A percentile compares a stretch with the other conserved stretches of the same genome.
Conservation (phyloP, 2,797 vertebrate species). For the Zenarchopterus dispar region DNA sequence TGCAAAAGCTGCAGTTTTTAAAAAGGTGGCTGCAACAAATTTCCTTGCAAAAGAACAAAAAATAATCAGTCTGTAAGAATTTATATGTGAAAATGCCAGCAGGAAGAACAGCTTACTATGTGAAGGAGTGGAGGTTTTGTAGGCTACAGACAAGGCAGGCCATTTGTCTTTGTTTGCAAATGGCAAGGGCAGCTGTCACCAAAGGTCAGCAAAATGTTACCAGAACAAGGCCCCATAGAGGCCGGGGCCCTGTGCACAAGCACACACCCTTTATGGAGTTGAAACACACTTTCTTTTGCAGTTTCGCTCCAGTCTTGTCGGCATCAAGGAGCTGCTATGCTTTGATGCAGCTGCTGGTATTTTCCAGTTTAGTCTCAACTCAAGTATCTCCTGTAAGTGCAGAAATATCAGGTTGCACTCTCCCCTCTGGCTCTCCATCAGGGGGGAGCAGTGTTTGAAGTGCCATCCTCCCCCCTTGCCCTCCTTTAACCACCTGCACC, state of each 20-base stretch:
- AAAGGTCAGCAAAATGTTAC: conserved; percentile 80
- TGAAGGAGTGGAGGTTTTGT: conserved; percentile 26
- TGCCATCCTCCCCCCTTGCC: conserved; percentile 41
- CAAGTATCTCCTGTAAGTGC: conserved; percentile 4
- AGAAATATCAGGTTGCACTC: conserved; percentile 50
- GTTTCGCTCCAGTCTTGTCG: conserved; percentile 24
- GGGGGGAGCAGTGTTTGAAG: conserved; percentile 62
- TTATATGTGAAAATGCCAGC: conserved; percentile 57
- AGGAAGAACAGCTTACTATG: conserved; percentile 47
- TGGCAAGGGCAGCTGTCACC: conserved; percentile 70
- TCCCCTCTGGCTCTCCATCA: conserved; percentile 32
- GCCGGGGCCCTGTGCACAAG: conserved; percentile 27
- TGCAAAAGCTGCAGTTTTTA: background rate
- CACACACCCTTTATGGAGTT: conserved; percentile 44
- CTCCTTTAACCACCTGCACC: conserved; percentile 43
- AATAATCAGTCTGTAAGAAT: conserved; percentile 10
- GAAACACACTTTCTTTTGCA: conserved; percentile 22
- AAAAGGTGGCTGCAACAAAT: background rate
- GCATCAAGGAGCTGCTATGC: conserved; percentile 5
- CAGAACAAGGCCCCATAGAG: conserved; percentile 69
- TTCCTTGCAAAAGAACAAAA: conserved; percentile 5
- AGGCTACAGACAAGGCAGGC: conserved; percentile 32
- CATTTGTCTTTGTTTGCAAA: conserved; percentile 77
- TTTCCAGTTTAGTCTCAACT: background rate
- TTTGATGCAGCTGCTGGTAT: background rate